Evolutionary conservation across 2,797 vertebrate genomes (phyloP), one percentile per base, ranked within the genome.

Genomic region (Holocentrus rufus): DNA sequence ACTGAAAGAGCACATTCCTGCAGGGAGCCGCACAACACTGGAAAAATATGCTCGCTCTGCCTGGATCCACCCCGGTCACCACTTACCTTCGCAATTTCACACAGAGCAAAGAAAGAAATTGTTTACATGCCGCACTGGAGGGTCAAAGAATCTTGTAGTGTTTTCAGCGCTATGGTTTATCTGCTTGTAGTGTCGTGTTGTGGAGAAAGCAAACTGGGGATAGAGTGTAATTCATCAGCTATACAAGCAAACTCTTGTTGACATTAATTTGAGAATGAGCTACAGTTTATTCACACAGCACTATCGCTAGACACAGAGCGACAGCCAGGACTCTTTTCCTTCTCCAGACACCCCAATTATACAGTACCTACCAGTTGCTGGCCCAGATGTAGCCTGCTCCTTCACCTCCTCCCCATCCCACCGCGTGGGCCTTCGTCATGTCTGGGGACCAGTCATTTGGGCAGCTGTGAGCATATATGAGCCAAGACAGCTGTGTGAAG

Each of bases 401-500:
- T 27, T 27, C 25, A 27, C 73, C 67, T 75, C 62, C 67, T 75
- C 62, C 82, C 62, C 62, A 78, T 86, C 79, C 76, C 23, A 69
- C 61, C 36, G 70, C 42, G 71, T 60, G 62, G 77, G 76, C 62
- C 69, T 81, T 76, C 75, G 78, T 89, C 86, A 78, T 84, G 88
- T 90, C 91, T 83, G 79, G 87, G 84, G 89, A 90, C 80, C 80
- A 82, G 90, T 85, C 86, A 84, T 86, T 82, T 65, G 82, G 89
- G 89, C 93, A 94, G 93, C 93, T 94, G 93, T 86, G 77, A 82
- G 78, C 69, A 18, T 67, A 70, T 76, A 75, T 81, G 85, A 90
- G 91, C 92, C 92, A 91, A 87, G 91, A 92, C 93, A 93, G 93
- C 92, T 94, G 93, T 87, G 86, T 85, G 89, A 79, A 68, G 69